These are phyloP conservation scores for Teleogryllus occipitalis DNA, from an alignment of 1,140 invertebrate species.

Conservation along the genomic window DNA sequence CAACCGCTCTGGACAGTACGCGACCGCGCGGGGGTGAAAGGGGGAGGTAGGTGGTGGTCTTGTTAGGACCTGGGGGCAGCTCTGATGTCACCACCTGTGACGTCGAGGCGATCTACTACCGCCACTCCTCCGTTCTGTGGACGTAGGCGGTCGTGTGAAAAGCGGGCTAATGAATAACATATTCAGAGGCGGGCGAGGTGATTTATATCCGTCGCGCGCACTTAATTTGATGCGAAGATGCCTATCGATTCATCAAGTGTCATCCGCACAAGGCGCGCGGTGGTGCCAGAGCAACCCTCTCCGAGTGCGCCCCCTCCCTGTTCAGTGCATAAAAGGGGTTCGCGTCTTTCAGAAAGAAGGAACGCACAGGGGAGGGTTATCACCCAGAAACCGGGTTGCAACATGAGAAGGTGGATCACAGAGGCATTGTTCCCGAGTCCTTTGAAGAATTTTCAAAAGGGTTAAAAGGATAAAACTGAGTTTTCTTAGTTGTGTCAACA, in stretches of 20 bases:
- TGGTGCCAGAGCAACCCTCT: too few relatives aligned
- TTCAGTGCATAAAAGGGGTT: too few relatives aligned
- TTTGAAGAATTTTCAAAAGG: too few relatives aligned
- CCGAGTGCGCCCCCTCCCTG: too few relatives aligned
- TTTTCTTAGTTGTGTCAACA: too few relatives aligned
- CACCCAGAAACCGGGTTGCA: too few relatives aligned
- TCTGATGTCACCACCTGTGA: neutral
- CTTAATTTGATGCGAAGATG: conserved; percentile 1
- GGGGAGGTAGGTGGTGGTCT: neutral
- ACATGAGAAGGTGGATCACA: too few relatives aligned
- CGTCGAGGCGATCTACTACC: neutral
- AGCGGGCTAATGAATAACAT: neutral
- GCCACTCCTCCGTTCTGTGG: neutral
- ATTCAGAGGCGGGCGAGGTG: neutral
- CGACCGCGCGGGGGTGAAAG: neutral
- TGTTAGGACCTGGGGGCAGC: neutral
- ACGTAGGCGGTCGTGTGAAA: neutral
- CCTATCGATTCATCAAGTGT: neutral
- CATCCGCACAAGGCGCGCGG: neutral
- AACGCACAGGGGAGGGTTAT: too few relatives aligned
- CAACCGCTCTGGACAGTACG: neutral
- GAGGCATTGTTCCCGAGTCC: too few relatives aligned
- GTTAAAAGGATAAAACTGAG: too few relatives aligned
- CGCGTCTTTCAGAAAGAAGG: too few relatives aligned
- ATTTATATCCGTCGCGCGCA: neutral